Base-by-base conservation (phyloP, 2,797 vertebrate species). In the Fundulus diaphanus region DNA sequence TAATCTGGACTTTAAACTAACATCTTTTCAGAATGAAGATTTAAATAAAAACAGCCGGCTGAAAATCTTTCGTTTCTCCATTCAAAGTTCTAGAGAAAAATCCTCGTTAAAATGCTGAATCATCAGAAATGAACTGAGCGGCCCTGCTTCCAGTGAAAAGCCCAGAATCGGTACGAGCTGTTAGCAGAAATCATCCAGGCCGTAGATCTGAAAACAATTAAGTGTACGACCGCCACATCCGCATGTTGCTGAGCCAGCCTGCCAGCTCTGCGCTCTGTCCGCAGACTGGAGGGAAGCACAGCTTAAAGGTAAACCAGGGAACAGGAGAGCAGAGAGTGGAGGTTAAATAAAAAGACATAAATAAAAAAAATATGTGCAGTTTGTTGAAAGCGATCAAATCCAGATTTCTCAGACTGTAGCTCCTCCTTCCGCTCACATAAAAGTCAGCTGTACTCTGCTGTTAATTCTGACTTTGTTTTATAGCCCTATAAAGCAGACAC, bases 201-300 rank as follows among this genome's bases (percentile, higher is more conserved):
- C 12, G 79, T 24, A 71, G 82, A 86, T 93, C 93, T 93, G 93
- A 93, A 93, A 93, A 88, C 92, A 92, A 92, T 93, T 92, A 94
- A 77, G 76, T 72, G 81, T 67, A 83, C 90, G 79, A 57, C 92
- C 90, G 90, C 93, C 90, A 93, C 92, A 94, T 93, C 91, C 81
- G 72, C 90, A 92, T 73, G 72, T 84, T 77, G 15, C 81, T 78
- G 63, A 12, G 68, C 72, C 77, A 73, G 82, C 67, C 83, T 35
- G 82, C 75, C 66, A 79, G 35, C 77, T 51, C 49, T 52, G 18
- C 46, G 65, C 71, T 70, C 51, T n/a, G 67, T 24, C 68, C 77
- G 79, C 74, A 74, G 46, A n/a, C 72, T 49, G 57, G n/a, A 16
- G 42, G 63, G 63, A 40, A n/a, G 63, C 11, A n/a, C 8, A 61